Conservation (phyloP, 2,797 vertebrate genomes). For the Phataginus tetradactyla region DNA sequence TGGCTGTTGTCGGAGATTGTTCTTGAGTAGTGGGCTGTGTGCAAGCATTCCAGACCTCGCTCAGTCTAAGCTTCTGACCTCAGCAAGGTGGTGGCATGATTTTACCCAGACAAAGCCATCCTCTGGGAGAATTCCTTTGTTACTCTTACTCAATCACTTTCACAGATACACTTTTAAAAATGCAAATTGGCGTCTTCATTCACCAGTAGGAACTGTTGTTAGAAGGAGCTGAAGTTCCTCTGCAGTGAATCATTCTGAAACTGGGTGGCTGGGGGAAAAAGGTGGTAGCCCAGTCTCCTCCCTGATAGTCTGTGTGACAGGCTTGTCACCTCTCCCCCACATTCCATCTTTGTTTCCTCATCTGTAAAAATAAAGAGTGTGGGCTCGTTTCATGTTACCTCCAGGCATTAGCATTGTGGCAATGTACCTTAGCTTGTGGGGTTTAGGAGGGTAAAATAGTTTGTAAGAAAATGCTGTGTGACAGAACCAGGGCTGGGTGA, state of each 20-base stretch:
- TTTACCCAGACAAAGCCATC: not conserved
- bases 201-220: not conserved
- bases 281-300: not conserved
- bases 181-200: not conserved
- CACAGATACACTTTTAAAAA: not conserved
- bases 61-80: not conserved
- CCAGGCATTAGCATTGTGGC: not conserved
- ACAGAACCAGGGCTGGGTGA: accelerated
- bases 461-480: not conserved
- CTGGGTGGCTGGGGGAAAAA: not conserved
- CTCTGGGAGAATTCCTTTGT: not conserved
- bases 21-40: not conserved
- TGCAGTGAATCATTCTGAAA: not conserved
- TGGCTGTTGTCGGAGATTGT: not conserved
- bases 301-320: not conserved
- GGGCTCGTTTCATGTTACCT: not conserved
- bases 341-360: not conserved
- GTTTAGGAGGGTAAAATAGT: not conserved
- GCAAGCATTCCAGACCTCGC: not conserved
- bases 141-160: not conserved
- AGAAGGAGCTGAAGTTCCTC: not conserved
- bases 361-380: not conserved
- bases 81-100: accelerated
- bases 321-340: accelerated
- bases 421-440: not conserved